A percentile compares a stretch with the other conserved stretches of the same genome.
These are phyloP conservation scores for Bombus superbus DNA, from an alignment of 1,140 invertebrate species.

Conservation along the genomic window DNA sequence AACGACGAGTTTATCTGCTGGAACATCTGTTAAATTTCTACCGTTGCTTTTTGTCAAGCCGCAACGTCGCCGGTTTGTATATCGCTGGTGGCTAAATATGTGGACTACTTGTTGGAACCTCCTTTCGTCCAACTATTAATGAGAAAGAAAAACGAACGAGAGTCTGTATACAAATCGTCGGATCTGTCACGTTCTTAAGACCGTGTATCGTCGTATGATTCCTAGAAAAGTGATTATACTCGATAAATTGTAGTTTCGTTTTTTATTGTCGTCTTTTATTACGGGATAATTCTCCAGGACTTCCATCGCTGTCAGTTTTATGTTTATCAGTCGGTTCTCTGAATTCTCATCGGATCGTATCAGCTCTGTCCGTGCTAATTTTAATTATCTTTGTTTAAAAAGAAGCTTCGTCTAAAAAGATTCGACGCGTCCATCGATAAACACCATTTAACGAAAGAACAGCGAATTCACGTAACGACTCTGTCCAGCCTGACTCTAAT, in stretches of 20 bases:
- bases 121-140: neutral
- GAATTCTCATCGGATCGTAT: too few relatives aligned
- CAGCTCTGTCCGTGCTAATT: too few relatives aligned
- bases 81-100: neutral
- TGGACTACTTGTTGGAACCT: neutral
- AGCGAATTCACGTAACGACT: neutral
- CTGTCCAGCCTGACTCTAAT: neutral
- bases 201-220: neutral
- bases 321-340: too few relatives aligned
- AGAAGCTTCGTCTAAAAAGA: too few relatives aligned
- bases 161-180: neutral
- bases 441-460: too few relatives aligned
- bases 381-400: too few relatives aligned
- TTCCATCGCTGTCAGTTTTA: too few relatives aligned
- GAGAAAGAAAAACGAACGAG: neutral
- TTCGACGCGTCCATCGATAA: too few relatives aligned
- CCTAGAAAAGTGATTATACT: neutral
- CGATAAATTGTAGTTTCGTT: too few relatives aligned
- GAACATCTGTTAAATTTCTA: slow-evolving; percentile 12
- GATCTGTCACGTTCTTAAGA: neutral
- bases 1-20: neutral
- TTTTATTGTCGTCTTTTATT: too few relatives aligned
- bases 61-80: neutral
- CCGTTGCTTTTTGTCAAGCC: neutral
- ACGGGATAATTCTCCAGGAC: too few relatives aligned